Evolutionary conservation across 2,113 vertebrate species (phyloP).

Genomic region (Cyanistes caeruleus): DNA sequence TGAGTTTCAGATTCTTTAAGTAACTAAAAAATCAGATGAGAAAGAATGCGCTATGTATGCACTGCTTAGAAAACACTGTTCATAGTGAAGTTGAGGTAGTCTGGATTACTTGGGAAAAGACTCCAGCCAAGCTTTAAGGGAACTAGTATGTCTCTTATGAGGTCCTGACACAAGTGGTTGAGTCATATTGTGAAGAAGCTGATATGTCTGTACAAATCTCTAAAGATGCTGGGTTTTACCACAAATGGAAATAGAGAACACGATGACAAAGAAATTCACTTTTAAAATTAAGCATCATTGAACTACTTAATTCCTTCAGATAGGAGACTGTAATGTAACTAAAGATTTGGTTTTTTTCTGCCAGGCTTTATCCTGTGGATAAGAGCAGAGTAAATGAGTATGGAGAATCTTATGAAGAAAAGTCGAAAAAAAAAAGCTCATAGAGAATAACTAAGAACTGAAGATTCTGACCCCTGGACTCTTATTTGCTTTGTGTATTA

Average conservation of each 20-base stretch:
- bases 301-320: not conserved
- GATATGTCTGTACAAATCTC: not conserved
- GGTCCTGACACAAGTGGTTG: not conserved
- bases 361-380: slow-evolving; percentile 89
- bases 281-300: not conserved
- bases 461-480: slow-evolving; percentile 19
- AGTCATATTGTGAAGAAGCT: not conserved
- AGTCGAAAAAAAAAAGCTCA: slow-evolving; percentile 79
- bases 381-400: slow-evolving; percentile 88
- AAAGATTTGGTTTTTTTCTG: not conserved
- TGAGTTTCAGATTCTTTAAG: not conserved
- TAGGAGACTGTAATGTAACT: not conserved
- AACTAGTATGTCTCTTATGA: not conserved
- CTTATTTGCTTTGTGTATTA: slow-evolving; percentile 41
- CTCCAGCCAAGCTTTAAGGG: not conserved
- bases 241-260: not conserved
- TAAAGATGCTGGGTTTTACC: not conserved
- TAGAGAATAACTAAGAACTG: slow-evolving; percentile 74
- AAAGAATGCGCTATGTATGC: not conserved
- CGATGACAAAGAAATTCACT: not conserved
- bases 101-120: not conserved
- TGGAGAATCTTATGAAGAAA: slow-evolving; percentile 86
- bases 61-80: not conserved
- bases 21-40: not conserved
- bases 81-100: not conserved